Evolutionary conservation across 2,888 invertebrate species (phyloP).

Genomic region (Patella ulyssiponensis): DNA sequence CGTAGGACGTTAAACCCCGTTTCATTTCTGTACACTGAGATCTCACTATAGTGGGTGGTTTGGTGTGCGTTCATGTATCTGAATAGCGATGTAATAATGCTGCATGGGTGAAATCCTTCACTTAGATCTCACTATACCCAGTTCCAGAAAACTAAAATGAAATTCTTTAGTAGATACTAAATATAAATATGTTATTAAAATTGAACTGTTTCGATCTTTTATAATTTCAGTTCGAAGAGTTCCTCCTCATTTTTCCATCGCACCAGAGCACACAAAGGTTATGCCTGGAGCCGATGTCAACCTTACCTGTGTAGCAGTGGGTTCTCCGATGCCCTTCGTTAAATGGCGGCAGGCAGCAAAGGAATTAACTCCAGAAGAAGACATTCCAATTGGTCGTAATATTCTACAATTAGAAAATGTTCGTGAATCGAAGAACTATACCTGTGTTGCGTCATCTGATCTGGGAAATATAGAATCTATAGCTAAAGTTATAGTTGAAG

Average conservation of each 20-base stretch:
- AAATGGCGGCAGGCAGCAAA: slow-evolving; percentile 76
- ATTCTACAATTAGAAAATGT: slow-evolving; percentile 89
- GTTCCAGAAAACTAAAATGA: too few species aligned
- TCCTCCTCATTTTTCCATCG: slow-evolving; percentile 94
- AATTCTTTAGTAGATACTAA: too few species aligned
- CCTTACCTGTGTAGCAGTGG: slow-evolving; percentile 96
- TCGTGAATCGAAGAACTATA: slow-evolving; percentile 94
- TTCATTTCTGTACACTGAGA: too few species aligned
- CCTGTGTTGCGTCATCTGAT: slow-evolving; percentile 95
- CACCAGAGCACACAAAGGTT: slow-evolving; percentile 80
- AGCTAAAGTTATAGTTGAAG: slow-evolving; percentile 94
- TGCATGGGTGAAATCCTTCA: too few species aligned
- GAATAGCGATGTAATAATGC: too few species aligned
- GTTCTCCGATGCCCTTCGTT: slow-evolving; percentile 98
- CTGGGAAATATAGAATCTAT: slow-evolving; percentile 89
- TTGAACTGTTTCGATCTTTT: not conserved
- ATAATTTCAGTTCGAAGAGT: slow-evolving; percentile 87
- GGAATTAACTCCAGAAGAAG: slow-evolving; percentile 80
- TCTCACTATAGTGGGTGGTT: too few species aligned
- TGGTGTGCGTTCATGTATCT: too few species aligned
- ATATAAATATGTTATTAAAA: too few species aligned
- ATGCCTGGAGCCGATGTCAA: slow-evolving; percentile 92
- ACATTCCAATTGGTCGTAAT: slow-evolving; percentile 79
- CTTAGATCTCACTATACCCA: too few species aligned
- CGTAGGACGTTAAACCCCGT: too few species aligned